Evolutionary conservation across 2,888 invertebrate species (phyloP), one percentile per base, ranked within the genome.

Genomic region (Aleiodes leptofemur): DNA sequence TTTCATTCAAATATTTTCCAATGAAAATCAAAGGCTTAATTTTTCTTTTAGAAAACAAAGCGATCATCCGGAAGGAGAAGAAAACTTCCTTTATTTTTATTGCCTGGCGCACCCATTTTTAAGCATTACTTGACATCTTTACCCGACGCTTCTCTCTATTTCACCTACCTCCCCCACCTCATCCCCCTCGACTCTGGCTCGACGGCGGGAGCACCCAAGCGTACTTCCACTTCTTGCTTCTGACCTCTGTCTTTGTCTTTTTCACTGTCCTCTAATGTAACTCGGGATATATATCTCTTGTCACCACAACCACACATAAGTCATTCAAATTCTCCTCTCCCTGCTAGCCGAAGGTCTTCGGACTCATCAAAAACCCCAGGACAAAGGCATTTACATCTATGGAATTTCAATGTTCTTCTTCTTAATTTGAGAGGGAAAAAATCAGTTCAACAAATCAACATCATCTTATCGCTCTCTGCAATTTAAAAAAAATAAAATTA

Each of bases 191-290:
- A 69, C 75, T 82, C 76, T 77, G 79, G 73, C 79, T 79, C 80
- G 77, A 76, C 79, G 81, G 80, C 86, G 84, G 79, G 85, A 80
- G 85, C 89, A 89, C 79, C 89, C 83, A 86, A 89, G 87, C 89
- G 88, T 88, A 83, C 86, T 89, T 89, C 89, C 89, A 87, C 86
- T 86, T 86, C 84, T 85, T 83, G 86, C 83, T 84, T 83, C 82
- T 86, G 86, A 86, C 86, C 85, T 85, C 86, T 84, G 53, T 75
- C 73, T 75, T 64, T 74, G 75, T 76, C 69, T 66, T 59, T 50
- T 74, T 70, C 72, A 68, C 48, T 69, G 48, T 69, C 48, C 72
- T 23, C 55, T 69, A 51, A 31, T 48, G 56, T 59, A 66, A 16
- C 69, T 72, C 69, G 50, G 13, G 55, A 48, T 59, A 72, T 73